A percentile compares a stretch with the other conserved stretches of the same genome.
These are phyloP conservation scores for Phyllotreta striolata DNA, from an alignment of 2,888 invertebrate genomes.

Conservation along the genomic window DNA sequence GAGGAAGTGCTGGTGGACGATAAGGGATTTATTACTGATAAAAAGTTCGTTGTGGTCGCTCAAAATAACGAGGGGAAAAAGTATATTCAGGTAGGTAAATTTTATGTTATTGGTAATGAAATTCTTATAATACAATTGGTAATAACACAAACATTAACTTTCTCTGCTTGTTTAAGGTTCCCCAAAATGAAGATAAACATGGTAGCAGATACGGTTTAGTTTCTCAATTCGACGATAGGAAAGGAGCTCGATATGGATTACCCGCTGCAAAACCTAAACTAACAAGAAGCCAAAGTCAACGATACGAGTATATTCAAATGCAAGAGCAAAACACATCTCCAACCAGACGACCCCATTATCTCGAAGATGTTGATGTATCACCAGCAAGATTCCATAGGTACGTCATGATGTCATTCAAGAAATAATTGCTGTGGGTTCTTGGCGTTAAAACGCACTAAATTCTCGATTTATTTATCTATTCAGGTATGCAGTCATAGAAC, in stretches of 20 bases:
- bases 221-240: slow-evolving; percentile 57
- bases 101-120: background rate
- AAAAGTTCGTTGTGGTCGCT: slow-evolving; percentile 58
- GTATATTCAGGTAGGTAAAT: slow-evolving; percentile 38
- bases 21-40: slow-evolving; percentile 55
- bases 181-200: slow-evolving; percentile 58
- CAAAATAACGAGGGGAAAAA: slow-evolving; percentile 53
- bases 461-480: slow-evolving; percentile 44
- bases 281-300: slow-evolving; percentile 41
- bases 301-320: slow-evolving; percentile 68
- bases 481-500: slow-evolving; percentile 72
- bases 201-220: slow-evolving; percentile 62
- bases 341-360: slow-evolving; percentile 59
- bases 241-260: slow-evolving; percentile 46
- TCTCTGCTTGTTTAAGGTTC: no score
- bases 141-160: no score
- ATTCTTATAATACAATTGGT: no score
- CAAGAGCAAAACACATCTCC: slow-evolving; percentile 58
- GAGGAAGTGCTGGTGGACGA: slow-evolving; percentile 60
- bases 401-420: no score
- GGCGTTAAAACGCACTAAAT: background rate
- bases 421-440: background rate
- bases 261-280: slow-evolving; percentile 51
- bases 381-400: slow-evolving; percentile 60
- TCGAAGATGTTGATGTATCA: slow-evolving; percentile 65